Base-by-base conservation (phyloP, 2,888 invertebrate genomes). In the Polia nebulosa region DNA sequence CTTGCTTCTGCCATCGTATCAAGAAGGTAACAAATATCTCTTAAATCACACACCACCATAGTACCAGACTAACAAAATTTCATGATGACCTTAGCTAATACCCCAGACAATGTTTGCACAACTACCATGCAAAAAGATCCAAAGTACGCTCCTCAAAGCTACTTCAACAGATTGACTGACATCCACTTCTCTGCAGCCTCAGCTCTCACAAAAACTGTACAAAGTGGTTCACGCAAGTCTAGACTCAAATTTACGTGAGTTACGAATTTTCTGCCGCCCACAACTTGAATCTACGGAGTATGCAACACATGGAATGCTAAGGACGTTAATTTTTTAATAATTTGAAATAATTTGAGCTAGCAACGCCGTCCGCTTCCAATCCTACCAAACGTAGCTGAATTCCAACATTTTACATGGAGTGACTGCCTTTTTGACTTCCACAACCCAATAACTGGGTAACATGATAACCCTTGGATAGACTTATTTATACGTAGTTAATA, bases 191-290 rank as follows among this genome's bases (percentile, higher is more conserved):
- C 49, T 44, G 36, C 45, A 36, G 29, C 55, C 20, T 39, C 22
- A 64, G 57, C 45, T 2, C 29, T 32, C 27, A 60, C 76, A 77
- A 77, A 77, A 79, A 79, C 80, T 60, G 22, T 20, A 60, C 17
- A 45, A 76, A 69, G 56, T 47, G 9, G 63, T 70, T 39, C 71
- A 53, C 34, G 22, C 56, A 41, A 64, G 77, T 70, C 63, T 77
- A 77, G 81, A 62, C 64, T 56, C 9, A 25, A 76, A 70, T 66
- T 71, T 45, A 55, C 34, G 32, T 63, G 45, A 81, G 45, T 59
- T 52, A 52, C 15, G 15, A 80, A 60, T 69, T 76, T 66, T 76
- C 47, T 56, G 36, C 25, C 69, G 17, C 53, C 57, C 39, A 67
- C 59, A 9, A 49, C 32, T 58, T 59, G 27, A 0, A n/a, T 39